Conservation (phyloP, 2,113 vertebrate genomes). For the Cranoglanis bouderius region DNA sequence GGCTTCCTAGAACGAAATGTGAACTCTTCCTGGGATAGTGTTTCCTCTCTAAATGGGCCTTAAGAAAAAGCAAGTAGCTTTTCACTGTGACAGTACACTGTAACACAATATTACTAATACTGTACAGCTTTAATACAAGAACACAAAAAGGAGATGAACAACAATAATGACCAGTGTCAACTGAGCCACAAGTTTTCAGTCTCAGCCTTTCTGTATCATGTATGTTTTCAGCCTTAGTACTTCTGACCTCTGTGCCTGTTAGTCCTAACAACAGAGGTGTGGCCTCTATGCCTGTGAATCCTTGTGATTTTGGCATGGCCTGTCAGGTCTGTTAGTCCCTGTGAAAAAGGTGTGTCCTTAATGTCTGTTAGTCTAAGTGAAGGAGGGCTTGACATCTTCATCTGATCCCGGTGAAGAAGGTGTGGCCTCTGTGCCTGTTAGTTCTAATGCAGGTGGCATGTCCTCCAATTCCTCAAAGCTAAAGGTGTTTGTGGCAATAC, state of each 20-base stretch:
- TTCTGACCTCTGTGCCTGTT: background rate
- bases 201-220: background rate
- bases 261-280: background rate
- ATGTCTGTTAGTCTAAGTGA: background rate
- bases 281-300: background rate
- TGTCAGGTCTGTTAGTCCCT: background rate
- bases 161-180: background rate
- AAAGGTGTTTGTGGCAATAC: background rate
- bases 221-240: background rate
- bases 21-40: slow-evolving; percentile 11
- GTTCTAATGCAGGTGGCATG: background rate
- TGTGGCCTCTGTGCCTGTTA: background rate
- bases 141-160: background rate
- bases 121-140: background rate
- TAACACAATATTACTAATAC: background rate
- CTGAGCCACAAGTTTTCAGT: background rate
- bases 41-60: background rate
- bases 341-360: background rate
- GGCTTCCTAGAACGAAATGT: background rate
- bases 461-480: background rate
- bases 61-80: background rate
- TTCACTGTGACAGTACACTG: background rate
- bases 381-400: background rate
- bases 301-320: background rate
- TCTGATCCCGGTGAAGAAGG: background rate